Percentiles rank a stretch among this genome's conserved stretches.
phyloP scores from a whole-genome alignment of 64 coral and sea anemone genomes.

The Montipora foliosa region DNA sequence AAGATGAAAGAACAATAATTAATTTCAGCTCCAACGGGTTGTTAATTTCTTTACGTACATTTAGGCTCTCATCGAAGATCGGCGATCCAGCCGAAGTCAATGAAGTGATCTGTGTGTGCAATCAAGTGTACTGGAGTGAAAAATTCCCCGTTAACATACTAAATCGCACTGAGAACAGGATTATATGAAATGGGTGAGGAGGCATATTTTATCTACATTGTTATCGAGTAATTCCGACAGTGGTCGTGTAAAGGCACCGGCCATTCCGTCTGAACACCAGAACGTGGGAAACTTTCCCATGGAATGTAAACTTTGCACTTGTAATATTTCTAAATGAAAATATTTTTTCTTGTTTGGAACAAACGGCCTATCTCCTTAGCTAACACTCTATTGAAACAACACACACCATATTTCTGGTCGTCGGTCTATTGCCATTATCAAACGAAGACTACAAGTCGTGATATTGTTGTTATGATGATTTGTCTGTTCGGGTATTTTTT shows the following conservation, averaged over 20 bases:
- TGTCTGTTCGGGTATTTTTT: neutral
- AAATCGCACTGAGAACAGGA: neutral
- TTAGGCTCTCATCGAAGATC: neutral
- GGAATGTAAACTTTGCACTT: neutral
- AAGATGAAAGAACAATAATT: conserved; percentile 7
- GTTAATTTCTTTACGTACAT: conserved; percentile 1
- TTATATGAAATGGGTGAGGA: conserved; percentile 32
- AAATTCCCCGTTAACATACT: conserved; percentile 12
- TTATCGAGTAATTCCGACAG: neutral
- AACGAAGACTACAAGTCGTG: neutral
- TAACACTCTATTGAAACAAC: neutral
- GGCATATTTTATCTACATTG: neutral
- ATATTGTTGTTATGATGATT: neutral
- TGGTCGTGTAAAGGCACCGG: neutral
- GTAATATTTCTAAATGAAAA: neutral
- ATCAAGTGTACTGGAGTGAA: conserved; percentile 1
- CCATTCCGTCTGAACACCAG: neutral
- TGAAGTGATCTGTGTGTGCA: conserved; percentile 2
- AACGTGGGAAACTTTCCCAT: neutral
- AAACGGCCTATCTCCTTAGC: neutral
- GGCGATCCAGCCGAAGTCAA: neutral
- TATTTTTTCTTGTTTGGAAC: neutral
- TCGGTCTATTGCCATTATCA: neutral
- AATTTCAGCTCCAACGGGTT: neutral
- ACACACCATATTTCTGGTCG: neutral